Percentiles rank a stretch among this genome's conserved stretches.
Evolutionary conservation across 2,888 invertebrate genomes (phyloP).

Genomic region (Oasisia sp.): DNA sequence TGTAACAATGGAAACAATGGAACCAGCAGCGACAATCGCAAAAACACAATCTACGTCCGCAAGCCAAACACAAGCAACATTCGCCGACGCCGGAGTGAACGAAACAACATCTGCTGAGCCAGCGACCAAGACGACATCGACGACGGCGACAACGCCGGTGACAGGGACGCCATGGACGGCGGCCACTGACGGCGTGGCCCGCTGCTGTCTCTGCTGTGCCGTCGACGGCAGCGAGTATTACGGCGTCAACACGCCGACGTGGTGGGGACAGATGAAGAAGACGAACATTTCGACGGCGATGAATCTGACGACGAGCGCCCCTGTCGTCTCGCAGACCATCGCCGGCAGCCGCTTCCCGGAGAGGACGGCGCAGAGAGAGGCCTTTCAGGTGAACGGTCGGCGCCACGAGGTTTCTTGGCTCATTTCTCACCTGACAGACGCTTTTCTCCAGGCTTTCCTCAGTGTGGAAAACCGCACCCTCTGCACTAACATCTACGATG

Average conservation of each 20-base stretch:
- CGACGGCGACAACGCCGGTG: not conserved
- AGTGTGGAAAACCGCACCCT: not conserved
- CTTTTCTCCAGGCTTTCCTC: not conserved
- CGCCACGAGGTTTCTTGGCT: too few species aligned
- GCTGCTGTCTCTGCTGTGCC: not conserved
- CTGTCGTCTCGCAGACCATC: conserved; percentile 7
- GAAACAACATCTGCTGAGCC: not conserved
- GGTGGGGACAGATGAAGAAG: not conserved
- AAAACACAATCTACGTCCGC: not conserved
- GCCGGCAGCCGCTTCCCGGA: conserved; percentile 27
- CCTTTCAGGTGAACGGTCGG: conserved; percentile 10
- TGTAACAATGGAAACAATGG: not conserved
- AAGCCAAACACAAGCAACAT: not conserved
- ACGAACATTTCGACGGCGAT: not conserved
- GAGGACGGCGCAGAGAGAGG: conserved; percentile 23
- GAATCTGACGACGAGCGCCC: not conserved
- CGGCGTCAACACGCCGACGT: not conserved
- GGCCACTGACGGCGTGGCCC: not conserved
- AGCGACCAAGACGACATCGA: too few species aligned
- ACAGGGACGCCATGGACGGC: not conserved
- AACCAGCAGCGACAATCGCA: not conserved
- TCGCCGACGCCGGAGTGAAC: not conserved
- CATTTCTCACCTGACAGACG: not conserved
- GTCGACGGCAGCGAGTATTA: not conserved
- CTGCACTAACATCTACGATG: too few species aligned